phyloP scores from a whole-genome alignment of 2,888 invertebrate genomes.

The Dioctria rufipes region DNA sequence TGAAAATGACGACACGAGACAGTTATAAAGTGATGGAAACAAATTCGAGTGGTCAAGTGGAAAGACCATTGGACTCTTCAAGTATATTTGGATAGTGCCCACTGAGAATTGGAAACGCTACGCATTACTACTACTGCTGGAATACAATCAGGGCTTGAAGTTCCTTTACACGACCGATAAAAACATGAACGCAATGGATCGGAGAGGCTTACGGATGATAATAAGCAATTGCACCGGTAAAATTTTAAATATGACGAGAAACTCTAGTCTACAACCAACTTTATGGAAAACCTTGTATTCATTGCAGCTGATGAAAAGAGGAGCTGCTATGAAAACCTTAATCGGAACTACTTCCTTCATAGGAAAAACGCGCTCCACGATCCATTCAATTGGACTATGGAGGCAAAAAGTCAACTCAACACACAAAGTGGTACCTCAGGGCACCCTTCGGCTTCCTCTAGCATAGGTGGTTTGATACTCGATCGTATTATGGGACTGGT shows the following conservation, averaged over 20 bases:
- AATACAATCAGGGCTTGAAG: conserved; percentile 49
- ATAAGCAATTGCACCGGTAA: no score
- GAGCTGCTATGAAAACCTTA: conserved; percentile 37
- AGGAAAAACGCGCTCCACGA: conserved; percentile 41
- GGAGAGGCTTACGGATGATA: conserved; percentile 16
- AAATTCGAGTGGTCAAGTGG: conserved; percentile 58
- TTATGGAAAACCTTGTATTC: neutral
- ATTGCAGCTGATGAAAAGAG: conserved; percentile 26
- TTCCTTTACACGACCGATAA: conserved; percentile 44
- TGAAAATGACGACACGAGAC: neutral
- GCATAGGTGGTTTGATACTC: conserved; percentile 47
- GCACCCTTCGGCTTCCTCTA: conserved; percentile 47
- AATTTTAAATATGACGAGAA: no score
- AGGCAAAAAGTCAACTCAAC: conserved; percentile 18
- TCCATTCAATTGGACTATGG: conserved; percentile 30
- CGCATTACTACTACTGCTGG: conserved; percentile 29
- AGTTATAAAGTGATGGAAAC: neutral
- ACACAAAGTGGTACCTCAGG: conserved; percentile 15
- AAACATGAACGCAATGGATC: conserved; percentile 33
- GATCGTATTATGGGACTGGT: conserved; percentile 49
- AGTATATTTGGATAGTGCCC: conserved; percentile 27
- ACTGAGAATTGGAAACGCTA: conserved; percentile 45
- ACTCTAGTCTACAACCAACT: no score
- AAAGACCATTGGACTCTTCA: conserved; percentile 59
- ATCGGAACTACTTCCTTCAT: conserved; percentile 48